Evolutionary conservation across 2,113 vertebrate species (phyloP).

Genomic region (Cyanocitta stelleri): DNA sequence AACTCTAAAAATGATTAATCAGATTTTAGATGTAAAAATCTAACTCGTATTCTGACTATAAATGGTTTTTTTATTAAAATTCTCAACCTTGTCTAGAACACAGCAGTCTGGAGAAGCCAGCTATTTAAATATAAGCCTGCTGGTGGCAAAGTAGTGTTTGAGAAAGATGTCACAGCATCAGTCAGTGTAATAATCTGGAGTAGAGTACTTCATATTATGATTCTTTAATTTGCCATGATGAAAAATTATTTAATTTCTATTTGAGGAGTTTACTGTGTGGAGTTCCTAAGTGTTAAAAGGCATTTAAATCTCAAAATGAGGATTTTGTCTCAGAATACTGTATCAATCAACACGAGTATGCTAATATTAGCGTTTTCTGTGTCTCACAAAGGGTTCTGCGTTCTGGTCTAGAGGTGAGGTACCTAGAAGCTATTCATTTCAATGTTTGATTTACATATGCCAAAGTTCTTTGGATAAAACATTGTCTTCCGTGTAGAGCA

Average conservation of each 20-base stretch:
- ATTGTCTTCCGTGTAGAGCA: neutral
- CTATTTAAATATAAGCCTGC: neutral
- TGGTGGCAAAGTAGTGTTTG: neutral
- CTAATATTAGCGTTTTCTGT: neutral
- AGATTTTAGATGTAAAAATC: neutral
- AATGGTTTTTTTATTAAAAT: neutral
- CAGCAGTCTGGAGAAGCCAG: neutral
- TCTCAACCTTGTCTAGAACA: neutral
- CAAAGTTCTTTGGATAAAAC: neutral
- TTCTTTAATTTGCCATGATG: neutral
- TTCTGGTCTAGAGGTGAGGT: neutral
- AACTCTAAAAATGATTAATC: neutral
- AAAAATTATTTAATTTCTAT: neutral
- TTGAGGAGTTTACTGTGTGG: neutral
- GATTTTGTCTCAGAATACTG: neutral
- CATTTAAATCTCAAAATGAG: neutral
- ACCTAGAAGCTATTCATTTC: neutral
- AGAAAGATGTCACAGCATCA: neutral
- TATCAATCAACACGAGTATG: rapidly evolving
- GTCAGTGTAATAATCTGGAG: neutral
- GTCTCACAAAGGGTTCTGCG: neutral
- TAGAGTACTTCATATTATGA: neutral
- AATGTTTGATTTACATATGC: neutral
- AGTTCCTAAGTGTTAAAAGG: neutral
- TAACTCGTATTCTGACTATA: neutral